phyloP scores from a whole-genome alignment of 2,888 invertebrate genomes.

The Timema podura region DNA sequence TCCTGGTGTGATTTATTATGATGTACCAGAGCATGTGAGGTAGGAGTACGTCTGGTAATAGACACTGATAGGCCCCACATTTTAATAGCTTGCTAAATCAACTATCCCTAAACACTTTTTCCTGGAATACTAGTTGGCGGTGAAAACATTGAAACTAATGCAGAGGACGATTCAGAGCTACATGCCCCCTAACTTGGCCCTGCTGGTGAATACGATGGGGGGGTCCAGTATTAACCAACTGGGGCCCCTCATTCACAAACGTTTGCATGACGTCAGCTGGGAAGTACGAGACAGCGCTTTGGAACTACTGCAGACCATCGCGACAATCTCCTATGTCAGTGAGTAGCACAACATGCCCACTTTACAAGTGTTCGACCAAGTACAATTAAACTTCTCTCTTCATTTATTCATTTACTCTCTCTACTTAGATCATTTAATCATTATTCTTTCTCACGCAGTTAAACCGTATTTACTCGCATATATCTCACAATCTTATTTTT shows the following conservation, averaged over 20 bases:
- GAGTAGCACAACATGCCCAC: conserved; percentile 40
- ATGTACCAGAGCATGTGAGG: too few relatives aligned
- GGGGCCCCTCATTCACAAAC: conserved; percentile 62
- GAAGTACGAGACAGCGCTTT: conserved; percentile 74
- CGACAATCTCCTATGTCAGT: conserved; percentile 67
- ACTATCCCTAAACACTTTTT: too few relatives aligned
- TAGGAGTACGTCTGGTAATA: too few relatives aligned
- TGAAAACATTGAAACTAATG: conserved; percentile 65
- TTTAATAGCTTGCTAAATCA: too few relatives aligned
- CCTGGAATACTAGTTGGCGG: conserved; percentile 53
- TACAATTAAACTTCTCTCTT: too few relatives aligned
- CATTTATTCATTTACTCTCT: too few relatives aligned
- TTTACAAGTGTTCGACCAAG: neutral
- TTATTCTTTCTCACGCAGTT: too few relatives aligned
- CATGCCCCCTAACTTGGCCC: conserved; percentile 69
- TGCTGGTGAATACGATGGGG: conserved; percentile 63
- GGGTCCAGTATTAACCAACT: conserved; percentile 60
- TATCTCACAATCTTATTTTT: too few relatives aligned
- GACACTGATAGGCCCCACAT: too few relatives aligned
- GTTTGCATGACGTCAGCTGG: conserved; percentile 70
- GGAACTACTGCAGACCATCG: conserved; percentile 67
- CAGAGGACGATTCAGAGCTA: conserved; percentile 68
- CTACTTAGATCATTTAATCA: too few relatives aligned
- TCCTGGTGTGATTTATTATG: too few relatives aligned
- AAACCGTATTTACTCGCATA: too few relatives aligned